Conservation (phyloP, 1,140 invertebrate genomes). For the Ooceraea biroi region DNA sequence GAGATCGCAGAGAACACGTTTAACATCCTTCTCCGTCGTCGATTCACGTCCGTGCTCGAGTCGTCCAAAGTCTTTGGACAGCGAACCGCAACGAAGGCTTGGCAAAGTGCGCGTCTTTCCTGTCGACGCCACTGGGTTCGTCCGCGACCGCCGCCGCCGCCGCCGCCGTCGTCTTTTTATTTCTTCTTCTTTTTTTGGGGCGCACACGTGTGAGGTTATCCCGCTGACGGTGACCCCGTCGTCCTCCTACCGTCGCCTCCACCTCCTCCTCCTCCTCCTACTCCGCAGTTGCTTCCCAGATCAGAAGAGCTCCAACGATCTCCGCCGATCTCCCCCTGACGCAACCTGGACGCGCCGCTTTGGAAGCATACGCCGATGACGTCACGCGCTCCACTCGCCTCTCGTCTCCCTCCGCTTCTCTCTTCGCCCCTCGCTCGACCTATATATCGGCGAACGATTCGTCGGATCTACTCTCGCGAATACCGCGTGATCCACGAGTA, state of each 20-base stretch:
- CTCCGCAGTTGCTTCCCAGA: conserved; percentile 66
- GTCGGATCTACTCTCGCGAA: conserved; percentile 12
- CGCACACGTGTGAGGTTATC: conserved; percentile 83
- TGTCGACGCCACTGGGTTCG: conserved; percentile 62
- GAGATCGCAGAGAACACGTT: too few relatives aligned
- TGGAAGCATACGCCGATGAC: conserved; percentile 72
- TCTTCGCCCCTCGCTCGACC: conserved; percentile 19
- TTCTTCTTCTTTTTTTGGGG: conserved; percentile 73
- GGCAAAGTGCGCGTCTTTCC: conserved; percentile 59
- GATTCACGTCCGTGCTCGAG: neutral
- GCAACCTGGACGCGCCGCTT: conserved; percentile 75
- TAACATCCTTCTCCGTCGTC: conserved; percentile 15
- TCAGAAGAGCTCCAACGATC: conserved; percentile 69
- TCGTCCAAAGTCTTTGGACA: conserved; percentile 13
- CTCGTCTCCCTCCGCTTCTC: conserved; percentile 24
- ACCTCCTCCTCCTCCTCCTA: conserved; percentile 54
- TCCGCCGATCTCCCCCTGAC: conserved; percentile 71
- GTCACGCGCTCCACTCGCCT: conserved; percentile 59
- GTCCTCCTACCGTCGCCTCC: conserved; percentile 67
- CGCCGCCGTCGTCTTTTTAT: conserved; percentile 50
- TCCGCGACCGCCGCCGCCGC: conserved; percentile 5
- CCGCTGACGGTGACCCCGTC: conserved; percentile 78
- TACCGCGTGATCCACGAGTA: conserved; percentile 12
- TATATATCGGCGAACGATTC: conserved; percentile 34
- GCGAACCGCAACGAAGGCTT: conserved; percentile 38